These are phyloP conservation scores for Odobenus rosmarus DNA, from an alignment of 2,113 vertebrate species.

Conservation along the genomic window DNA sequence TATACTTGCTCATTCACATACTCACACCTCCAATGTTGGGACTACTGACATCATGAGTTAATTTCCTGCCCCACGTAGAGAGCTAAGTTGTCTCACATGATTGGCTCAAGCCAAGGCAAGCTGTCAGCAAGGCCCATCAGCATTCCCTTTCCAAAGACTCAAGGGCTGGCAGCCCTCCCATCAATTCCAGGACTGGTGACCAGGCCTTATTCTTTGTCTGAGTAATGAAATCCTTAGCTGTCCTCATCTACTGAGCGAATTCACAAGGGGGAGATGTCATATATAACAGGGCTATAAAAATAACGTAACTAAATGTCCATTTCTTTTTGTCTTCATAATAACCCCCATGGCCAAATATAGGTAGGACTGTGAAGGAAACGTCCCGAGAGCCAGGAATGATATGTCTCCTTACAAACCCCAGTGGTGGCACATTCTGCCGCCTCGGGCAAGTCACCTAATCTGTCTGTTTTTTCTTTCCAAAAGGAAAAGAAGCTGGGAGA, in stretches of 20 bases:
- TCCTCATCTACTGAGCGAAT: neutral
- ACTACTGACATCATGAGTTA: neutral
- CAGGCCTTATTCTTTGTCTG: neutral
- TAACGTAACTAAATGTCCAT: neutral
- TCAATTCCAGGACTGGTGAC: neutral
- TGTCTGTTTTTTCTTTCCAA: slow-evolving; percentile 52
- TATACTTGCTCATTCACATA: neutral
- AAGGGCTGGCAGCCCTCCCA: neutral
- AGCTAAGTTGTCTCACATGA: neutral
- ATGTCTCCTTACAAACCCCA: slow-evolving; percentile 7
- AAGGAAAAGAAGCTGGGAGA: slow-evolving; percentile 23
- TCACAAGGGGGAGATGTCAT: neutral
- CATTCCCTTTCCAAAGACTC: neutral
- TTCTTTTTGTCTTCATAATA: neutral
- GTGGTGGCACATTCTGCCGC: slow-evolving; percentile 36
- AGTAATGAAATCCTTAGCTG: slow-evolving; percentile 6
- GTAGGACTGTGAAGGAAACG: neutral
- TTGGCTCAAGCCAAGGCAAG: neutral
- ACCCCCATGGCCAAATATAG: neutral
- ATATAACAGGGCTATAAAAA: neutral
- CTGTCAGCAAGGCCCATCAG: neutral
- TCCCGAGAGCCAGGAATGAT: neutral
- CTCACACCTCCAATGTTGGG: neutral
- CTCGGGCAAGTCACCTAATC: slow-evolving; percentile 49
- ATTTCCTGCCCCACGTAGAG: neutral